These are phyloP conservation scores for Gambelia wislizenii DNA, from an alignment of 2,797 vertebrate genomes.

Conservation along the genomic window DNA sequence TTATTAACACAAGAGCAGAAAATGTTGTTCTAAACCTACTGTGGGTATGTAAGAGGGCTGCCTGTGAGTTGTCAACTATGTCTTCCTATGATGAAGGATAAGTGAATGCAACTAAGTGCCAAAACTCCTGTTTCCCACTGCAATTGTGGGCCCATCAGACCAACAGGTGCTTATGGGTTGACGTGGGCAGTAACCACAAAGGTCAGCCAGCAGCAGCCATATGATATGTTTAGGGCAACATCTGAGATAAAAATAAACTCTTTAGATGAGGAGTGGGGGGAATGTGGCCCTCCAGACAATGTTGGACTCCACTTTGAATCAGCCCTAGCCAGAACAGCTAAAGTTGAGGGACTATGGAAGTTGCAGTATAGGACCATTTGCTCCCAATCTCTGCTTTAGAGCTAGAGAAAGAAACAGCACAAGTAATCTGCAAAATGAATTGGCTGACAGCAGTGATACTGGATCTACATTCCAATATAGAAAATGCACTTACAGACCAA, in stretches of 20 bases:
- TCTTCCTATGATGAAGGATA: not conserved
- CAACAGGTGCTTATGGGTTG: not conserved
- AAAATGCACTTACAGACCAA: not conserved
- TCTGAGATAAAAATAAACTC: not conserved
- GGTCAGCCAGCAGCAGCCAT: not conserved
- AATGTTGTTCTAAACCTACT: not conserved
- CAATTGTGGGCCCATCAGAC: not conserved
- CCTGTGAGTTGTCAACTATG: not conserved
- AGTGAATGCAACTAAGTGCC: not conserved
- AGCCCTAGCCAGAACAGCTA: not conserved
- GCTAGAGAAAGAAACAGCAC: not conserved
- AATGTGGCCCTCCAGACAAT: not conserved
- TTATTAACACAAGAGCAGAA: conserved; percentile 18
- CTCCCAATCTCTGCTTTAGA: not conserved
- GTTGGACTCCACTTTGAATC: not conserved
- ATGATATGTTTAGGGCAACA: not conserved
- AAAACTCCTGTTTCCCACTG: not conserved
- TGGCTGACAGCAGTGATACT: not conserved
- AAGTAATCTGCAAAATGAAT: not conserved
- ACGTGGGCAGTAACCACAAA: not conserved
- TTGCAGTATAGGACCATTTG: not conserved
- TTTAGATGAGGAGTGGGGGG: not conserved
- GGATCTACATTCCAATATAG: not conserved
- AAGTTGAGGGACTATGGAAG: not conserved
- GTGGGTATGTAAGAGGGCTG: not conserved